These are phyloP conservation scores for Cotesia typhae DNA, from an alignment of 1,140 invertebrate species.

Conservation along the genomic window DNA sequence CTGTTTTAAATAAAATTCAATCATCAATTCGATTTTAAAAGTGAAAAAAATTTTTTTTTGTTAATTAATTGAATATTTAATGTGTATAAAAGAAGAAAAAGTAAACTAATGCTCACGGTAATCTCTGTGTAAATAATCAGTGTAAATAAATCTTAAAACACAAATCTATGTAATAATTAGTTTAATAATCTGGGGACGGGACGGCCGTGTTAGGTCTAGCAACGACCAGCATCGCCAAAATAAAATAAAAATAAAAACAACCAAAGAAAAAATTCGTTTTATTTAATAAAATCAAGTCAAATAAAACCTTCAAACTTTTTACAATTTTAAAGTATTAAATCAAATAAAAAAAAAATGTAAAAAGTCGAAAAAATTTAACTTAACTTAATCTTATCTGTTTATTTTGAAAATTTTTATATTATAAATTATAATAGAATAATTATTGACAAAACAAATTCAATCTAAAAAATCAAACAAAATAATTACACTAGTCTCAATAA, in stretches of 20 bases:
- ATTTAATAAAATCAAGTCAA: conserved; percentile 4
- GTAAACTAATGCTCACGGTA: neutral
- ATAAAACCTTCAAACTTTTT: neutral
- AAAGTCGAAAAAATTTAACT: too few species aligned
- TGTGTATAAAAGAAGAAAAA: neutral
- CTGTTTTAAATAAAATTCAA: too few species aligned
- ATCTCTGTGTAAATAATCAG: too few species aligned
- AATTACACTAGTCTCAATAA: too few species aligned
- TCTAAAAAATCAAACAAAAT: too few species aligned
- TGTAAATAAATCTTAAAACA: conserved; percentile 15
- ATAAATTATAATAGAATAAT: too few species aligned
- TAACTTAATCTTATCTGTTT: neutral
- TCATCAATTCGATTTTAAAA: too few species aligned
- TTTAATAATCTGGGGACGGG: conserved; percentile 52
- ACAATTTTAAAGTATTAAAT: conserved; percentile 2
- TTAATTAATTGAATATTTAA: neutral
- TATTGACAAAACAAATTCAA: too few species aligned
- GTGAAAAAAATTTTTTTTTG: too few species aligned
- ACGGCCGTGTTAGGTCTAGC: conserved; percentile 62
- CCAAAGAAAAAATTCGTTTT: too few species aligned
- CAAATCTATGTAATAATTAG: neutral
- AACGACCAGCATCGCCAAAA: conserved; percentile 67
- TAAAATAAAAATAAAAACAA: conserved; percentile 35
- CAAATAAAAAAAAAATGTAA: neutral
- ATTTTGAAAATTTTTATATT: neutral